phyloP scores from a whole-genome alignment of 2,888 invertebrate genomes.

The Calliopum simillimum region DNA sequence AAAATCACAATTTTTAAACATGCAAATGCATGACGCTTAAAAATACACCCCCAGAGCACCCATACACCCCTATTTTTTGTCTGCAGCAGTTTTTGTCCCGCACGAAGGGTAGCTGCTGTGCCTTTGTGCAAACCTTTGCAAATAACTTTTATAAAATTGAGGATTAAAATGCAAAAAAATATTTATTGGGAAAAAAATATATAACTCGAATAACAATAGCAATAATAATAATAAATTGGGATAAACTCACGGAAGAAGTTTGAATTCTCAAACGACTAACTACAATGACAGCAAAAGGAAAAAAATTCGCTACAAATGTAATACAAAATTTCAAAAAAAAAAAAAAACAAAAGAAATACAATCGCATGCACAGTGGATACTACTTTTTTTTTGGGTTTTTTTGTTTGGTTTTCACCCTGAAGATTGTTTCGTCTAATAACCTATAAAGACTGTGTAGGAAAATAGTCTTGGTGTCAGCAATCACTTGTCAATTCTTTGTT shows the following conservation, averaged over 20 bases:
- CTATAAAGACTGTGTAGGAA: neutral
- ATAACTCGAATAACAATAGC: constrained; percentile 23
- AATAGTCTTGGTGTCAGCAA: no score
- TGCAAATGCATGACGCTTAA: constrained; percentile 50
- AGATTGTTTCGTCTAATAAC: neutral
- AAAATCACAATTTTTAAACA: constrained; percentile 57
- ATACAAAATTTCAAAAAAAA: neutral
- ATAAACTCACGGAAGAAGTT: constrained; percentile 44
- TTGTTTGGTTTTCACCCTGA: neutral
- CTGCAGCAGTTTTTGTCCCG: neutral
- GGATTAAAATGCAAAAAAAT: constrained; percentile 43
- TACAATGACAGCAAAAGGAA: neutral
- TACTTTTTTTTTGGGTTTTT: no score
- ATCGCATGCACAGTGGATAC: no score
- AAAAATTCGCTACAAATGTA: neutral
- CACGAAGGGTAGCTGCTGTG: constrained; percentile 25
- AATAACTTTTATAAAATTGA: constrained; percentile 43
- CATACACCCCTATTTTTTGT: constrained; percentile 47
- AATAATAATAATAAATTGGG: constrained; percentile 53
- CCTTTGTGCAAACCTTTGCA: constrained; percentile 33
- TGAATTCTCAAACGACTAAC: neutral
- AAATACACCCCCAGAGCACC: constrained; percentile 36
- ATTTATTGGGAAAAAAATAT: neutral
- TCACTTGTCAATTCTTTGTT: no score
- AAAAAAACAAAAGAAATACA: neutral